Evolutionary conservation across 2,888 invertebrate genomes (phyloP).

Genomic region (Galerucella nymphaeae): DNA sequence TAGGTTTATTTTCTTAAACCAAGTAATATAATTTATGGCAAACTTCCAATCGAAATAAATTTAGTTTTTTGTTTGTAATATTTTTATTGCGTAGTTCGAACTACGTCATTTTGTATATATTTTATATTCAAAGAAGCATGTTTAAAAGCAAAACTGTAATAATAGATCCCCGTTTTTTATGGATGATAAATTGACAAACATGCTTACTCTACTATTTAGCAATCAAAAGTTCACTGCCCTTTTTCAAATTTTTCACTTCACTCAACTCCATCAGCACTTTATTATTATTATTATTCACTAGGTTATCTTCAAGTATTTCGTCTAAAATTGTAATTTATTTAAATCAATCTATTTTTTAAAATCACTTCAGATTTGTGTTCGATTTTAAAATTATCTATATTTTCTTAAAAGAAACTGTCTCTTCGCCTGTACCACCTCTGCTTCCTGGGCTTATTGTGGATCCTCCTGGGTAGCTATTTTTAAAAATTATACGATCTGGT

Average conservation of each 20-base stretch:
- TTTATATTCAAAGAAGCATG: background rate
- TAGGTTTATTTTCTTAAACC: constrained; percentile 4
- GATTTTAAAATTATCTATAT: no score
- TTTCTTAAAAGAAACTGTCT: no score
- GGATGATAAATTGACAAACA: background rate
- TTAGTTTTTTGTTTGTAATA: background rate
- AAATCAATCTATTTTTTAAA: no score
- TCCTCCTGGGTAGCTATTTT: no score
- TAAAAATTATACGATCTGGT: no score
- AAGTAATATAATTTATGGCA: background rate
- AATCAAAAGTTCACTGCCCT: background rate
- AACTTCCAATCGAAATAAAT: constrained; percentile 8
- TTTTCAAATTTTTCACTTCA: background rate
- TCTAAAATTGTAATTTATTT: no score
- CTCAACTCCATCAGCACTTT: no score
- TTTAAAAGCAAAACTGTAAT: background rate
- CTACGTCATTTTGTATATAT: background rate
- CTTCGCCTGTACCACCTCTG: no score
- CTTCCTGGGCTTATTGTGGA: no score
- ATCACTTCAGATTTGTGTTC: no score
- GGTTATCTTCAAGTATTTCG: no score
- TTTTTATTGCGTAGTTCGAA: background rate
- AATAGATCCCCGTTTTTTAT: background rate
- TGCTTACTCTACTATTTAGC: constrained; percentile 2
- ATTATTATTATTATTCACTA: no score